These are phyloP conservation scores for Cephalopachus bancanus DNA, from an alignment of 2,797 vertebrate genomes.

Conservation along the genomic window DNA sequence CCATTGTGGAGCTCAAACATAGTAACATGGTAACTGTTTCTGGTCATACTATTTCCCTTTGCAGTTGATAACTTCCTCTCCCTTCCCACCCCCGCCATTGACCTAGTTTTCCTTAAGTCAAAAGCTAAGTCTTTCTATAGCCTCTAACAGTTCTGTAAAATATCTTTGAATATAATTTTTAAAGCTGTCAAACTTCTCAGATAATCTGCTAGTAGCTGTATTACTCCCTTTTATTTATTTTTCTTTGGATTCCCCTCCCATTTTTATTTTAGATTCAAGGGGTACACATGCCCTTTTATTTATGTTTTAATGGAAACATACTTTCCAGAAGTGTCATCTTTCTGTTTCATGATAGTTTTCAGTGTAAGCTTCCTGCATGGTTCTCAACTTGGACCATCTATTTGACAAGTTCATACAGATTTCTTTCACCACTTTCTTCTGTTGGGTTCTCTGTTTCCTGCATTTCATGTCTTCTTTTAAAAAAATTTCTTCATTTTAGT, in stretches of 20 bases:
- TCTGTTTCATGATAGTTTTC: neutral
- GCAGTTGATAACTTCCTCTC: neutral
- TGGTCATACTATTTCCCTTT: neutral
- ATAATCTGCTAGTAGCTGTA: neutral
- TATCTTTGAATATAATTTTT: slow-evolving; percentile 1
- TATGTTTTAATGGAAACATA: neutral
- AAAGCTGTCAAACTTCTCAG: neutral
- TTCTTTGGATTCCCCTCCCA: neutral
- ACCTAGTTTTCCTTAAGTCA: slow-evolving; percentile 7
- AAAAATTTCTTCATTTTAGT: neutral
- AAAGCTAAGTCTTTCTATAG: neutral
- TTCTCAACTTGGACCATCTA: neutral
- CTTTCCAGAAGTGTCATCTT: neutral
- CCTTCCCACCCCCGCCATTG: neutral
- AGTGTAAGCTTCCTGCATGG: neutral
- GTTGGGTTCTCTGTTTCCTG: neutral
- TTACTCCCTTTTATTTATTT: neutral
- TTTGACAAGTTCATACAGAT: neutral
- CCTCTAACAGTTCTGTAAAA: neutral
- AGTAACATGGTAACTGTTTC: neutral
- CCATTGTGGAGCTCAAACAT: neutral
- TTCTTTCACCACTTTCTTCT: neutral
- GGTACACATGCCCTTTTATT: neutral
- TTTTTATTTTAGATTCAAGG: too few species aligned
- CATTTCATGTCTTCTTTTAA: neutral